Percentiles rank a stretch among this genome's conserved stretches.
These are phyloP conservation scores for Lepus europaeus DNA, from an alignment of 2,113 vertebrate genomes.

Conservation along the genomic window DNA sequence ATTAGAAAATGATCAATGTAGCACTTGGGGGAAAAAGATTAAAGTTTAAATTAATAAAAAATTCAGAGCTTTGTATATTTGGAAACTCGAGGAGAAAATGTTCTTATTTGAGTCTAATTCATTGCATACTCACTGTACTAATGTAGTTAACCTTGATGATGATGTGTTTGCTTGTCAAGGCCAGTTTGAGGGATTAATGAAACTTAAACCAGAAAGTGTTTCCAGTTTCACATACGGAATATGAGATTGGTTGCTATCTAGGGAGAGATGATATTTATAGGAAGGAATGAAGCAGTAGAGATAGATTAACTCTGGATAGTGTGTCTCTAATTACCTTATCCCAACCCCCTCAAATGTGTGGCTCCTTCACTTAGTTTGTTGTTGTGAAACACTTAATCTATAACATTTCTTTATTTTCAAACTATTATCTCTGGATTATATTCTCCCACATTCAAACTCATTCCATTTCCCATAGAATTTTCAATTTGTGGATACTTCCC, in stretches of 20 bases:
- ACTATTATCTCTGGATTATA: conserved; percentile 40
- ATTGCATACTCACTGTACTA: not conserved
- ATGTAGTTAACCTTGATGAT: conserved; percentile 59
- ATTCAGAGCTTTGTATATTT: not conserved
- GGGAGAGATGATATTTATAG: conserved; percentile 68
- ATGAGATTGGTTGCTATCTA: conserved; percentile 67
- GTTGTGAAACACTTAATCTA: conserved; percentile 35
- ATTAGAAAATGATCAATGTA: conserved; percentile 59
- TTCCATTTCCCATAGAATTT: conserved; percentile 48
- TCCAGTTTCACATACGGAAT: conserved; percentile 39
- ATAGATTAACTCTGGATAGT: conserved; percentile 51
- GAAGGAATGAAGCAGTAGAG: conserved; percentile 55
- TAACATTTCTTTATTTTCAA: conserved; percentile 4
- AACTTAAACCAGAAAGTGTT: conserved; percentile 56
- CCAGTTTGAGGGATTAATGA: conserved; percentile 46
- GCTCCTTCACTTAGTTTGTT: not conserved
- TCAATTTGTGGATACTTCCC: conserved; percentile 44
- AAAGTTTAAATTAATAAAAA: conserved; percentile 42
- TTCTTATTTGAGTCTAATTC: not conserved
- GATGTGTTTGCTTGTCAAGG: conserved; percentile 32
- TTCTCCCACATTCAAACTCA: conserved; percentile 33
- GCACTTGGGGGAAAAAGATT: not conserved
- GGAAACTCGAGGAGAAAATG: conserved; percentile 41
- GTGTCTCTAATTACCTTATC: conserved; percentile 68
- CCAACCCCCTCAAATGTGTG: not conserved